Conservation (phyloP, 2,888 invertebrate genomes). For the Cactoblastis cactorum region DNA sequence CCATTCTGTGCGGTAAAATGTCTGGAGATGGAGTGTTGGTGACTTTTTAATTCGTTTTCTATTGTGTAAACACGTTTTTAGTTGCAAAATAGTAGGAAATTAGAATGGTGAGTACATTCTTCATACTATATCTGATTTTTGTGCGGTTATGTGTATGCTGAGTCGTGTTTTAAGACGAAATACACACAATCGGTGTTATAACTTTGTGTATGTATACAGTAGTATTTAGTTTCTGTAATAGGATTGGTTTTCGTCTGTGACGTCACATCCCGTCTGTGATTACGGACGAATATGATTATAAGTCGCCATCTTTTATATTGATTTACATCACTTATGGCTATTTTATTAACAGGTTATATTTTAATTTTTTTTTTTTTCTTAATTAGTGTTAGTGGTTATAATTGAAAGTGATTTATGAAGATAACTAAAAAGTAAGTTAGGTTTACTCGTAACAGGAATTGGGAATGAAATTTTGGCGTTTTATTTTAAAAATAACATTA, state of each 20-base stretch:
- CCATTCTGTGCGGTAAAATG: constrained; percentile 71
- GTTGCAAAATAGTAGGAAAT: constrained; percentile 42
- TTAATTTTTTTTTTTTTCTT: constrained; percentile 9
- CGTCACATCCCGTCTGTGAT: constrained; percentile 33
- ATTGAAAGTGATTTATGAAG: neutral
- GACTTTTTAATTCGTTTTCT: constrained; percentile 62
- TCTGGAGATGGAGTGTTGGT: constrained; percentile 58
- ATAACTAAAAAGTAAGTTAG: neutral
- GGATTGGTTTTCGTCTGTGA: constrained; percentile 36
- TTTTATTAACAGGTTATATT: neutral
- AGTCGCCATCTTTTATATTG: constrained; percentile 10
- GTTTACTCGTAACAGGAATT: no score
- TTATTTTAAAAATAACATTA: neutral
- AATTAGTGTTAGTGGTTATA: constrained; percentile 17
- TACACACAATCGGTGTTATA: neutral
- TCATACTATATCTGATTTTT: constrained; percentile 15
- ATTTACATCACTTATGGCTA: constrained; percentile 15
- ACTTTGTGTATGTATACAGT: constrained; percentile 9
- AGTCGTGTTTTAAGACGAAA: neutral
- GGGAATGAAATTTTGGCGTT: no score
- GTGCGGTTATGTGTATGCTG: neutral
- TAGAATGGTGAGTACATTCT: constrained; percentile 45
- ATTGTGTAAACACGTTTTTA: constrained; percentile 57
- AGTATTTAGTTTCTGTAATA: constrained; percentile 35
- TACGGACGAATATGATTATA: constrained; percentile 17